Conservation (phyloP, 2,888 invertebrate genomes). For the Lasioglossum zephyrum region DNA sequence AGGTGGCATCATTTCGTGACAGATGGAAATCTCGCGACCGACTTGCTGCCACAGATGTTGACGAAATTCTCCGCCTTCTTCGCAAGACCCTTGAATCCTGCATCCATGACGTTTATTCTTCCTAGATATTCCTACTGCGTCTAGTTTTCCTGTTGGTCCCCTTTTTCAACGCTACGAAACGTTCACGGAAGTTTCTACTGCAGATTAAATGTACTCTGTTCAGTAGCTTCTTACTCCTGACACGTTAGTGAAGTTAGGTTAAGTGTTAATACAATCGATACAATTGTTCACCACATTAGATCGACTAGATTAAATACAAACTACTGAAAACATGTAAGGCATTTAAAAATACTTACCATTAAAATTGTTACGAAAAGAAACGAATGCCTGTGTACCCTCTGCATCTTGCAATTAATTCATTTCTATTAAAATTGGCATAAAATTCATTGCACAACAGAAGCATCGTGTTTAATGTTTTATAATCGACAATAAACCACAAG, state of each 20-base stretch:
- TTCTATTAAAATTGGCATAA: too few species aligned
- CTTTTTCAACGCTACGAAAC: too few species aligned
- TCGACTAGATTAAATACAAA: too few species aligned
- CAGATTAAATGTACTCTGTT: background rate
- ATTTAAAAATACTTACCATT: too few species aligned
- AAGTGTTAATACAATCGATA: too few species aligned
- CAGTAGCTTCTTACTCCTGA: too few species aligned
- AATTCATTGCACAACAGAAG: background rate
- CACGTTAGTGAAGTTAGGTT: too few species aligned
- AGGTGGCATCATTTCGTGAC: slow-evolving; percentile 51
- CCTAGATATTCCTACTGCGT: background rate
- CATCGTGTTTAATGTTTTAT: background rate
- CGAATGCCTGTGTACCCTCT: too few species aligned
- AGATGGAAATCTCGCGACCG: slow-evolving; percentile 69
- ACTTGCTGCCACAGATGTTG: slow-evolving; percentile 66
- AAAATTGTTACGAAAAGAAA: too few species aligned
- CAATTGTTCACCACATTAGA: too few species aligned
- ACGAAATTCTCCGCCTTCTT: slow-evolving; percentile 60
- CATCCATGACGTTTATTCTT: slow-evolving; percentile 26
- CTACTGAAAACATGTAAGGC: too few species aligned
- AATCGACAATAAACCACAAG: background rate
- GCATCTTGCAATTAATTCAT: too few species aligned
- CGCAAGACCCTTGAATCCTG: slow-evolving; percentile 30
- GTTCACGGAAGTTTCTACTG: background rate
- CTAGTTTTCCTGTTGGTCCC: background rate